These are phyloP conservation scores for Dicrostonyx torquatus DNA, from an alignment of 2,797 vertebrate species.

Conservation along the genomic window DNA sequence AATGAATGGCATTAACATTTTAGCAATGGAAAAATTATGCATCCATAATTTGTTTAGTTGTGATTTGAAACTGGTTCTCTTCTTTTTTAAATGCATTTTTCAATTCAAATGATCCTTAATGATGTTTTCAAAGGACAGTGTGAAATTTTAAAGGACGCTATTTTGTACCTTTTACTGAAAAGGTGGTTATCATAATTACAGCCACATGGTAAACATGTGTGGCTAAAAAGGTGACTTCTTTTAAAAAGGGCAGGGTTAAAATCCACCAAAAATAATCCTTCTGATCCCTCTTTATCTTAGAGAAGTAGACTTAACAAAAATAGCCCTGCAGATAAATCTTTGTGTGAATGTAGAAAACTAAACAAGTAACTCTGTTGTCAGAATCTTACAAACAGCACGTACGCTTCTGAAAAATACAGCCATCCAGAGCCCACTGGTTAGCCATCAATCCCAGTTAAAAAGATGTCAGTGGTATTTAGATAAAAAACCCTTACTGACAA, in stretches of 20 bases:
- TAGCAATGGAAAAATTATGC: conserved; percentile 37
- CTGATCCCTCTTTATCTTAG: background rate
- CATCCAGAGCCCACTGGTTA: background rate
- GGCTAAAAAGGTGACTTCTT: background rate
- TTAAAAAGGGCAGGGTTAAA: background rate
- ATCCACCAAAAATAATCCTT: background rate
- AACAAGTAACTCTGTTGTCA: background rate
- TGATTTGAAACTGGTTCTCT: background rate
- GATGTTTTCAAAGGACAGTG: background rate
- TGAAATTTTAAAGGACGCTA: background rate
- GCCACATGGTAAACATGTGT: background rate
- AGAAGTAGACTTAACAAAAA: background rate
- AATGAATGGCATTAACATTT: conserved; percentile 21
- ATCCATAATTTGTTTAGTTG: background rate
- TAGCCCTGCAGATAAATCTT: background rate
- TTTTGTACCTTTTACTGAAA: conserved; percentile 17
- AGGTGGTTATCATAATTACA: background rate
- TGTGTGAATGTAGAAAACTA: background rate
- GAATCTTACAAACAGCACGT: background rate
- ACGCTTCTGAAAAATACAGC: background rate
- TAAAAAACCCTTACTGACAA: background rate
- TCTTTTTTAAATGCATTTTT: background rate
- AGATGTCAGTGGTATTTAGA: background rate
- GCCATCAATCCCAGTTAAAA: background rate
- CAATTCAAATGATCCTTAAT: background rate